Conservation (phyloP, 1,140 invertebrate genomes). For the Diuraphis noxia region DNA sequence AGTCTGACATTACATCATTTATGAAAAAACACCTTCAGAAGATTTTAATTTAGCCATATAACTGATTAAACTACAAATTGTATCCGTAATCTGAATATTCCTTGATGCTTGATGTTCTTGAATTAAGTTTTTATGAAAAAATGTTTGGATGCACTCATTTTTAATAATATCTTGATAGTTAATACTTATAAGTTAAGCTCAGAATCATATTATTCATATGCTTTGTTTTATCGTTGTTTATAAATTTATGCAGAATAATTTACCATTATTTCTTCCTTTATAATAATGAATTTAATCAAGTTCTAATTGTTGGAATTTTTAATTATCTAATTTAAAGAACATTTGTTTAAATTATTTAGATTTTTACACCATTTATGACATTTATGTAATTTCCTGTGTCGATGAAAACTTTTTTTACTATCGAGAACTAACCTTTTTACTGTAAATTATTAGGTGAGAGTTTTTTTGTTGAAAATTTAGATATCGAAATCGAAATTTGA, state of each 20-base stretch:
- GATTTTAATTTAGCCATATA: background rate
- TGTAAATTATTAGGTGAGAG: too few species aligned
- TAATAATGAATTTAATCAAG: background rate
- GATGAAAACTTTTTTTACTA: too few species aligned
- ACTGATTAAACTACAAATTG: background rate
- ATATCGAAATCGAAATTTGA: background rate
- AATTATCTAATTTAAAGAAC: background rate
- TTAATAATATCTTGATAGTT: background rate
- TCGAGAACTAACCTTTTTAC: too few species aligned
- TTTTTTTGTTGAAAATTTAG: background rate
- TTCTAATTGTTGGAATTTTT: background rate
- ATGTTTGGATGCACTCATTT: background rate
- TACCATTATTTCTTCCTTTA: background rate
- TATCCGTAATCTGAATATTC: background rate
- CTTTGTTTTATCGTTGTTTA: background rate
- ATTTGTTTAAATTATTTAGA: too few species aligned
- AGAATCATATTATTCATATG: background rate
- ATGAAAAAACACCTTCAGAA: background rate
- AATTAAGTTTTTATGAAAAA: too few species aligned
- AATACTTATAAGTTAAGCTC: background rate
- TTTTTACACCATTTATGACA: too few species aligned
- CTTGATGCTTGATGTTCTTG: too few species aligned
- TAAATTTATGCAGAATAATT: background rate
- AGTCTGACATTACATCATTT: too few species aligned
- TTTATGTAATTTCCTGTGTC: too few species aligned